Evolutionary conservation across 92 coral and sea anemone species (phyloP).

Genomic region (Paragorgia papillata): DNA sequence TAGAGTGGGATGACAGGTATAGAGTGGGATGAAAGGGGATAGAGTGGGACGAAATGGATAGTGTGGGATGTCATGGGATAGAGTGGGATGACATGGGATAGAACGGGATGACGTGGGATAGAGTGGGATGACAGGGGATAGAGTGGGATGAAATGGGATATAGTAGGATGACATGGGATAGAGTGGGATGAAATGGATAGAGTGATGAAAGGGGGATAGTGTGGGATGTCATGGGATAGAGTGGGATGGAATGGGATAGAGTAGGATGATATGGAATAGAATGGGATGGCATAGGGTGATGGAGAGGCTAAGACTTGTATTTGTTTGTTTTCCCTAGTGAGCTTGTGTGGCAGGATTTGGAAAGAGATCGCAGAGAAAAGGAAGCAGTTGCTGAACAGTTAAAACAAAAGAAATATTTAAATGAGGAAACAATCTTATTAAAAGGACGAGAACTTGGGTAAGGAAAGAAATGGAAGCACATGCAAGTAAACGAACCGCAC

Average conservation of each 20-base stretch:
- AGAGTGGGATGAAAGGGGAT: neutral
- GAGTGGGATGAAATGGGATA: too few relatives aligned
- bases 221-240: too few relatives aligned
- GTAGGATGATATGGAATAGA: too few relatives aligned
- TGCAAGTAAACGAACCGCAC: neutral
- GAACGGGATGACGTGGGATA: neutral
- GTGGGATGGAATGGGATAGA: neutral
- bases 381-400: neutral
- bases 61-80: neutral
- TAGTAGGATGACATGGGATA: too few relatives aligned
- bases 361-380: slow-evolving; percentile 1
- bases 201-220: too few relatives aligned
- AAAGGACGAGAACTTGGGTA: too few relatives aligned
- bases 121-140: too few relatives aligned
- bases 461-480: too few relatives aligned
- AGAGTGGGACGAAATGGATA: neutral
- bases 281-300: too few relatives aligned
- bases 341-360: slow-evolving; percentile 17
- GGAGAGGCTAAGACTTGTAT: too few relatives aligned
- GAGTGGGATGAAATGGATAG: too few relatives aligned
- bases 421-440: too few relatives aligned
- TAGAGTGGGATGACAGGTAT: neutral
- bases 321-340: neutral
- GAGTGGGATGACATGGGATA: neutral
- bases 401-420: neutral